phyloP scores from a whole-genome alignment of 2,113 vertebrate genomes.

The Perca flavescens region DNA sequence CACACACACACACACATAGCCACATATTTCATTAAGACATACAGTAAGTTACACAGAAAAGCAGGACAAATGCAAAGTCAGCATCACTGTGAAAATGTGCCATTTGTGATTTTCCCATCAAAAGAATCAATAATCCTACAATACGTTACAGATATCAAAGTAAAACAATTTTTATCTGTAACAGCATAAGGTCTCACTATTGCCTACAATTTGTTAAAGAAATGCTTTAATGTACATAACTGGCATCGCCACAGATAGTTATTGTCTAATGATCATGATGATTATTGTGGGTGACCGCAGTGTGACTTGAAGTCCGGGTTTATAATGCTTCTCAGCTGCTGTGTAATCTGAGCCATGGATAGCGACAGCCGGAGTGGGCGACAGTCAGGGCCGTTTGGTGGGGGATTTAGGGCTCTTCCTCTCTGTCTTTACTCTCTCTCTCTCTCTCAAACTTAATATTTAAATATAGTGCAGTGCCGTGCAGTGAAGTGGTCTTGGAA shows the following conservation, averaged over 20 bases:
- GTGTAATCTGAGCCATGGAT: slow-evolving; percentile 81
- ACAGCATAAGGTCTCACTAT: background rate
- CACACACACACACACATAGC: background rate
- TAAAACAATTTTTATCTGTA: background rate
- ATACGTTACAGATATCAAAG: background rate
- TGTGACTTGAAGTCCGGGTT: slow-evolving; percentile 81
- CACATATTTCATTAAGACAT: background rate
- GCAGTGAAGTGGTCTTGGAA: slow-evolving; percentile 32
- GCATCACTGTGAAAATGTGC: background rate
- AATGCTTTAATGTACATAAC: background rate
- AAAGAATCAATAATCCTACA: background rate
- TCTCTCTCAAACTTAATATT: slow-evolving; percentile 58
- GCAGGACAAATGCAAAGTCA: background rate
- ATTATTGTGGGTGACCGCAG: slow-evolving; percentile 71
- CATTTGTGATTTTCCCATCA: background rate
- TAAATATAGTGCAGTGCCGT: slow-evolving; percentile 35
- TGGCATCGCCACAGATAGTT: slow-evolving; percentile 29
- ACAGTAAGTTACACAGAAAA: background rate
- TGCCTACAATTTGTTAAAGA: background rate
- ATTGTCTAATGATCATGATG: slow-evolving; percentile 65
- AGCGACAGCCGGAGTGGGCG: slow-evolving; percentile 80
- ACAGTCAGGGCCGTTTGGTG: slow-evolving; percentile 61
- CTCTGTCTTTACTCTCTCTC: slow-evolving; percentile 62
- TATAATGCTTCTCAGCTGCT: slow-evolving; percentile 77
- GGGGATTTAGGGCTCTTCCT: slow-evolving; percentile 72